phyloP scores from a whole-genome alignment of 2,888 invertebrate species.

The Junonia oenone region DNA sequence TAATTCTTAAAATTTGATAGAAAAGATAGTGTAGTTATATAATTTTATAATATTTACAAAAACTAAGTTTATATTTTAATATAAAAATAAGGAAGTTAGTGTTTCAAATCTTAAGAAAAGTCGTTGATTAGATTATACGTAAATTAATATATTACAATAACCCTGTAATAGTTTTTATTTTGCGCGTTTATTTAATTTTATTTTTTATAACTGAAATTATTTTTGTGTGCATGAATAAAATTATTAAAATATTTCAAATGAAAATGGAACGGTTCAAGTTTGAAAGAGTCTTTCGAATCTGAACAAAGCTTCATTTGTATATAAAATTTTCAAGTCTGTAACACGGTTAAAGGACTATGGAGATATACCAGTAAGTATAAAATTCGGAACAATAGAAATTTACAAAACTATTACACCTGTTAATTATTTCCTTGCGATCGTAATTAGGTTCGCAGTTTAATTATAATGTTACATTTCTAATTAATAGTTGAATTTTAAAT shows the following conservation, averaged over 20 bases:
- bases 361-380: conserved; percentile 59
- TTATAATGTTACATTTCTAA: background rate
- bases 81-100: too few species aligned
- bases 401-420: background rate
- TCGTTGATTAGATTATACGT: too few species aligned
- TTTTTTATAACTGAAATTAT: background rate
- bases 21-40: too few species aligned
- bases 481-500: background rate
- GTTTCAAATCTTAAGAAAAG: too few species aligned
- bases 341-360: conserved; percentile 62
- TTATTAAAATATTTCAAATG: background rate
- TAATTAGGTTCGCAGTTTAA: background rate
- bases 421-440: background rate
- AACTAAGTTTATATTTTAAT: too few species aligned
- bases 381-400: background rate
- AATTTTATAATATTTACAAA: too few species aligned
- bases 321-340: conserved; percentile 62
- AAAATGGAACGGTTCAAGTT: background rate
- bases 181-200: background rate
- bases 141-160: too few species aligned
- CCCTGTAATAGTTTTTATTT: too few species aligned
- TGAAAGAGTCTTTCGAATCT: conserved; percentile 2
- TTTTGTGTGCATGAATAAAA: background rate
- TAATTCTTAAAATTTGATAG: too few species aligned
- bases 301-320: background rate